Base-by-base conservation (phyloP, 2,888 invertebrate genomes). In the Iphiclides podalirius region DNA sequence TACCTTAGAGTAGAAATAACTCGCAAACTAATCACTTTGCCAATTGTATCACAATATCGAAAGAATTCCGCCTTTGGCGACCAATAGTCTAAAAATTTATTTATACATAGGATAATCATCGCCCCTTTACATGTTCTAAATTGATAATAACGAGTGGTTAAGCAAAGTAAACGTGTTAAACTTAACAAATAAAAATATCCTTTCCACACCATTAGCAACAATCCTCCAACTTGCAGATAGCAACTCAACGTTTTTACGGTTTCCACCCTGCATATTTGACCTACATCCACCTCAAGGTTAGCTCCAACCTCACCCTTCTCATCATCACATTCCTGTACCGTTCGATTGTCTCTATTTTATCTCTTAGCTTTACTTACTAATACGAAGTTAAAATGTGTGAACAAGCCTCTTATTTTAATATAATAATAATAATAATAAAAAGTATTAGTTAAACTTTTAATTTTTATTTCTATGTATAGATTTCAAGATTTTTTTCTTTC, bases 331-430 rank as follows among this genome's bases (percentile, higher is more conserved):
- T 67, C 72, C 74, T 64, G 58, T 70, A 73, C 72, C 71, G 61
- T 68, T 66, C 61, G 69, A 75, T 72, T 72, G 59, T 67, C 63
- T 67, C 67, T 66, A 67, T 55, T 66, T 56, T 61, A 72, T 73
- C 66, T 80, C 78, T 84, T 84, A 85, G 57, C 66, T 67, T 70
- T 85, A 81, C 75, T 81, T 82, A 78, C 75, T 82, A 81, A 78
- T 87, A 87, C 76, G 82, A 87, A 86, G 86, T 82, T 86, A 86
- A 87, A 87, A 87, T 78, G 84, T 85, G 86, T 87, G 88, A 88
- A 87, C 85, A 88, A 88, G 88, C 88, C 67, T 84, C 83, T 86
- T 88, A 88, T 70, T 75, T 20, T n/a, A n/a, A n/a, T n/a, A 72
- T 26, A 26, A 41, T 47, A 42, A 43, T 79, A 71, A 80, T 79